Conservation (phyloP, 2,113 vertebrate genomes). For the Smithornis capensis region DNA sequence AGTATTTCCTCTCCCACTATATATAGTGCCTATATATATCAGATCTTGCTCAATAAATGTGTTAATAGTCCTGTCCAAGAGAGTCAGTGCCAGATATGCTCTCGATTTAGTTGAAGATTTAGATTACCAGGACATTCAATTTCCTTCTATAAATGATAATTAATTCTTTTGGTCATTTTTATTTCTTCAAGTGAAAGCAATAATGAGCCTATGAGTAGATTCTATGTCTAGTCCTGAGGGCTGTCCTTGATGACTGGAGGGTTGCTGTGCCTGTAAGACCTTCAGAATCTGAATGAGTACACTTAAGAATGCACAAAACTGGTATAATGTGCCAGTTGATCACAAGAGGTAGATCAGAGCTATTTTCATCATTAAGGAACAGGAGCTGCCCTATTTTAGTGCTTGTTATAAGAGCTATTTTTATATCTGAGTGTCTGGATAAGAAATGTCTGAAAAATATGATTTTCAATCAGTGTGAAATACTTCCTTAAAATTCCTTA, state of each 20-base stretch:
- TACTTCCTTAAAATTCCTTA: slow-evolving; percentile 23
- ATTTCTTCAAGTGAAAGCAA: slow-evolving; percentile 18
- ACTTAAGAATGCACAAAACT: not conserved
- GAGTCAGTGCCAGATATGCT: not conserved
- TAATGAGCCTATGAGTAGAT: not conserved
- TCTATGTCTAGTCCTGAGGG: not conserved
- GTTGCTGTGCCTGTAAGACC: not conserved
- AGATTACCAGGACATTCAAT: not conserved
- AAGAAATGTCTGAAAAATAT: not conserved
- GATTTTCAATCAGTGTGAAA: not conserved
- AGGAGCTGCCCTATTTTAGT: slow-evolving; percentile 18
- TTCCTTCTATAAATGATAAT: not conserved
- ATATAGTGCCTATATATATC: not conserved
- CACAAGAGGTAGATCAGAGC: not conserved
- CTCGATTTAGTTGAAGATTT: not conserved
- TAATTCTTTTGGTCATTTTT: not conserved
- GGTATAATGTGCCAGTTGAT: not conserved
- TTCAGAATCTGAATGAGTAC: slow-evolving; percentile 18
- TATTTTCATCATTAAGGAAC: not conserved
- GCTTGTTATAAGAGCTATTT: not conserved
- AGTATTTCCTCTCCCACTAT: not conserved
- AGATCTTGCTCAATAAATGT: not conserved
- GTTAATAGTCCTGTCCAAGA: not conserved
- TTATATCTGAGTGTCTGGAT: not conserved
- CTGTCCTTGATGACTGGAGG: not conserved